Base-by-base conservation (phyloP, 2,797 vertebrate species). In the Pangasius sanitwongsei region DNA sequence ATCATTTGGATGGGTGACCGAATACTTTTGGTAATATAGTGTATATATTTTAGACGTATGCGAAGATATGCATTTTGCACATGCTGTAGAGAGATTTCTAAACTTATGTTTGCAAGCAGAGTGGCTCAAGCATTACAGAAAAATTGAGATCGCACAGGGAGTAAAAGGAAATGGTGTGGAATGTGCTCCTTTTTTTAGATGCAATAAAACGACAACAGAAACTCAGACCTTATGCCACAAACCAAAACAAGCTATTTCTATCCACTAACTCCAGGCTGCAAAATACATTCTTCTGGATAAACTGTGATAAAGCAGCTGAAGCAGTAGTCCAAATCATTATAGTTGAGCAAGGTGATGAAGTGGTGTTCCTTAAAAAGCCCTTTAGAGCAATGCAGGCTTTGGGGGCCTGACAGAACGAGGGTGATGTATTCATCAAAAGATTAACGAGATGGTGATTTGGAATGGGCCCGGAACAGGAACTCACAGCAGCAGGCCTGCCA, bases 401-500 rank as follows among this genome's bases (percentile, higher is more conserved):
- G 82, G 82, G 78, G 67, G 63, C 25, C 57, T 80, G 86, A 87
- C 86, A 86, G 90, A 87, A 87, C 90, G 0, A 83, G 88, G 87
- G 70, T 78, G 89, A 91, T 88, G 82, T 86, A 91, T 91, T 91
- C 88, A 87, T 91, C 85, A 87, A 72, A 90, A 92, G 92, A 93
- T 93, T 91, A 90, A 93, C n/a, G 89, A 91, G 89, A 89, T 90
- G 87, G 67, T 90, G 92, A 89, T 92, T 90, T 88, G 89, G 88
- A 90, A 80, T 70, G 69, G 72, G 87, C 75, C 72, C 69, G 87
- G 88, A 92, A 91, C 61, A 89, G 90, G 88, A 92, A 91, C 83
- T 90, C 83, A 34, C 70, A 67, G 69, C 59, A 77, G 89, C 83
- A 77, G 83, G 34, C 48, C 83, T 86, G 59, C 89, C 91, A 91